Evolutionary conservation across 1,140 invertebrate genomes (phyloP), one percentile per base, ranked within the genome.

Genomic region (Aphelinus certus): DNA sequence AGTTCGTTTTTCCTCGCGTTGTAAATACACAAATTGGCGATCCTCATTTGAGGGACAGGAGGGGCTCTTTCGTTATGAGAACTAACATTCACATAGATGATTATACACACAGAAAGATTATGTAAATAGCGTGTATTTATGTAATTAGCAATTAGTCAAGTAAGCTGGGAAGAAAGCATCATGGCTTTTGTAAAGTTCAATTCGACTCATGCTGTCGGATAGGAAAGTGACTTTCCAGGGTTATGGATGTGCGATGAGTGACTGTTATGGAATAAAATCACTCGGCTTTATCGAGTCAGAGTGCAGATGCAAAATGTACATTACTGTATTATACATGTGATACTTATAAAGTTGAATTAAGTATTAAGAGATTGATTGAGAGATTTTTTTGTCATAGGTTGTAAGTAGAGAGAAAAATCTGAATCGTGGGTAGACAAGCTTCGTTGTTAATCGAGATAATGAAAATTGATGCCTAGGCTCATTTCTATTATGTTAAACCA

Each of bases 61-160:
- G 57, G 57, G 9, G 53, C 58, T 73, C 63, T 49, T 53, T 58
- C 70, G 67, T 51, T 26, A 26, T 26, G 26, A 26, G 26, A 26
- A 26, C 26, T 26, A 26, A 26, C 26, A 26, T 26, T 26, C 51
- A 53, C 51, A 53, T 4, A 53, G 51, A 53, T 53, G 51, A 53
- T 26, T 26, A 73, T 48, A 75, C 70, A 78, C 56, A 70, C 45
- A 78, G 48, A 75, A 66, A 78, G 60, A 63, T 71, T 78, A 72
- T 86, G 84, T 86, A 88, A 83, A 88, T 85, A 87, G 79, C 77
- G 79, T 87, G 85, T 87, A 87, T 87, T 87, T 87, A 86, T 87
- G 86, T 88, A 87, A 87, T 87, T 87, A 87, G 81, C 68, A 76
- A 71, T 71, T 76, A 76, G 69, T 51, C 26, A 26, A 26, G 26